Evolutionary conservation across 1,140 invertebrate species (phyloP).

Genomic region (Amyelois transitella): DNA sequence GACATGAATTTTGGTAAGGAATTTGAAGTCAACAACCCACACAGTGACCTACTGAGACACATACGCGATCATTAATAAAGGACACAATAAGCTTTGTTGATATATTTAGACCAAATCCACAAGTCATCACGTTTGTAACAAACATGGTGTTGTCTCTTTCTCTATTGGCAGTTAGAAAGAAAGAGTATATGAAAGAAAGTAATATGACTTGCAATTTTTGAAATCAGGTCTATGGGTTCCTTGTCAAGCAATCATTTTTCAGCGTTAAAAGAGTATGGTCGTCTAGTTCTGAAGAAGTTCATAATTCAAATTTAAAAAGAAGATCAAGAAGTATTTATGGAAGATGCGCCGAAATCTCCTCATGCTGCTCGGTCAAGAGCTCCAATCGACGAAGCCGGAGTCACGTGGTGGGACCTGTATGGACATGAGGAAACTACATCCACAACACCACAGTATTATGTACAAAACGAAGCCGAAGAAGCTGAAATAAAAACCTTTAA

Average conservation of each 20-base stretch:
- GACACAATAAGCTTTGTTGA: constrained; percentile 7
- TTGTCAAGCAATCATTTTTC: background rate
- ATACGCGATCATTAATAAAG: constrained; percentile 16
- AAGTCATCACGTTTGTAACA: background rate
- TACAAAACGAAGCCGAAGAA: constrained; percentile 1
- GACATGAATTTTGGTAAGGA: too few species aligned
- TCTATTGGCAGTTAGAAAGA: background rate
- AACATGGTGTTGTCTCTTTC: background rate
- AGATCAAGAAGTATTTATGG: constrained; percentile 19
- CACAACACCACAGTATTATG: constrained; percentile 3
- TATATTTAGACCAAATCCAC: background rate
- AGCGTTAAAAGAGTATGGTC: background rate
- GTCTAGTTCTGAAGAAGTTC: background rate
- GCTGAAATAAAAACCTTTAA: background rate
- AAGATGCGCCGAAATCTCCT: constrained; percentile 21
- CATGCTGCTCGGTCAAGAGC: constrained; percentile 46
- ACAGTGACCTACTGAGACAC: constrained; percentile 35
- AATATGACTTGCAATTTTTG: constrained; percentile 27
- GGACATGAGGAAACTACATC: constrained; percentile 3
- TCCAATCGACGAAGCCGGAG: constrained; percentile 37
- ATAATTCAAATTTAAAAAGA: background rate
- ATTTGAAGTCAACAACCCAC: constrained; percentile 9
- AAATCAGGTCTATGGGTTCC: background rate
- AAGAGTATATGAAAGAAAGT: background rate
- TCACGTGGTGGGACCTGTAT: constrained; percentile 42